Evolutionary conservation across 2,888 invertebrate genomes (phyloP).

Genomic region (Thera britannica): DNA sequence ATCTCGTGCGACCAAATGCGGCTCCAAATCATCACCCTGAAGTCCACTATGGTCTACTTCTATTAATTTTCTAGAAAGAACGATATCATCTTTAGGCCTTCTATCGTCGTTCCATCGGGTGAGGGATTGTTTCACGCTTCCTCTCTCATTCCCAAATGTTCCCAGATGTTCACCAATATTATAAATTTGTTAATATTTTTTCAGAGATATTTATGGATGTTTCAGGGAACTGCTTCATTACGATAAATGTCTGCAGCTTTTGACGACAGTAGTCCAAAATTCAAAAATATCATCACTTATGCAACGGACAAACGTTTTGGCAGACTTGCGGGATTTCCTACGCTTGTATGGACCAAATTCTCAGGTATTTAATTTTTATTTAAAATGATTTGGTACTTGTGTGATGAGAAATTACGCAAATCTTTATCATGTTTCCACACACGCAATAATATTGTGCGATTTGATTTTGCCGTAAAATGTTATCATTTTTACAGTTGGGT

Average conservation of each 20-base stretch:
- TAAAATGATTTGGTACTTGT: background rate
- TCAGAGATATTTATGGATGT: slow-evolving; percentile 1
- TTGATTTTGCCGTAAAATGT: slow-evolving; percentile 1
- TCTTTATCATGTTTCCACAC: background rate
- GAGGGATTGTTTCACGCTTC: too few relatives aligned
- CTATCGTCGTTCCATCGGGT: too few relatives aligned
- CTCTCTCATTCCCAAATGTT: too few relatives aligned
- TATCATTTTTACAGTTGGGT: slow-evolving; percentile 59
- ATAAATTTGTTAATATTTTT: too few relatives aligned
- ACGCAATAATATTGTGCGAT: slow-evolving; percentile 4
- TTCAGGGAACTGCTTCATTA: slow-evolving; percentile 60
- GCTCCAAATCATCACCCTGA: too few relatives aligned
- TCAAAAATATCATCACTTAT: slow-evolving; percentile 43
- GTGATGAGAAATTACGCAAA: background rate
- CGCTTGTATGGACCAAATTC: slow-evolving; percentile 55
- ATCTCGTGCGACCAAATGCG: too few relatives aligned
- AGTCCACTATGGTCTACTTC: too few relatives aligned
- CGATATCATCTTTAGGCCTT: too few relatives aligned
- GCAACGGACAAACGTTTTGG: slow-evolving; percentile 45
- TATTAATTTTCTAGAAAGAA: too few relatives aligned
- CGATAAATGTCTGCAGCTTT: slow-evolving; percentile 59
- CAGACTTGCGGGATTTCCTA: slow-evolving; percentile 52
- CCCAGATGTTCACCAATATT: too few relatives aligned
- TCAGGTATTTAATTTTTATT: slow-evolving; percentile 47
- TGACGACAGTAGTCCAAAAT: slow-evolving; percentile 60